Conservation (phyloP, 2,888 invertebrate genomes). For the Lepeophtheirus nordmannii region DNA sequence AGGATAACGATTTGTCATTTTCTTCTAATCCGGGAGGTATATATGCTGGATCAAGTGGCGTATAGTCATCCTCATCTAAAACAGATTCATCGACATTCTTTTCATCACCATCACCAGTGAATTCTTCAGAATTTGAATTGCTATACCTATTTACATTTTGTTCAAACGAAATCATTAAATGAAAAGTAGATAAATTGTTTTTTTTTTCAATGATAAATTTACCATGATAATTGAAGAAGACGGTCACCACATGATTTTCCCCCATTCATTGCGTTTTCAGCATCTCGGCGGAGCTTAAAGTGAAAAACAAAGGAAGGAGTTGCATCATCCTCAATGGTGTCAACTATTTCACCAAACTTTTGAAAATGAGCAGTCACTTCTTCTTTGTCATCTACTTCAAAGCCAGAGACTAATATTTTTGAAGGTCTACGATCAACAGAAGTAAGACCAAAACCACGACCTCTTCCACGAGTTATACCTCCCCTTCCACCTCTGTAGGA, state of each 20-base stretch:
- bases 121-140: not conserved
- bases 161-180: too few species aligned
- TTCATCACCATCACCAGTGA: not conserved
- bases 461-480: slow-evolving; percentile 18
- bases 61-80: slow-evolving; percentile 21
- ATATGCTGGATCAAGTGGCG: slow-evolving; percentile 21
- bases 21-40: slow-evolving; percentile 22
- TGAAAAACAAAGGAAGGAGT: slow-evolving; percentile 59
- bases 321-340: slow-evolving; percentile 54
- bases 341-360: slow-evolving; percentile 77
- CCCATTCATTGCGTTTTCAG: slow-evolving; percentile 54
- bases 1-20: not conserved
- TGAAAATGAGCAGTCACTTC: slow-evolving; percentile 55
- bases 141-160: not conserved
- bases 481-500: not conserved
- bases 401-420: slow-evolving; percentile 71
- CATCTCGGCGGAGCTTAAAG: slow-evolving; percentile 57
- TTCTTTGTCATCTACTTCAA: slow-evolving; percentile 63
- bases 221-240: slow-evolving; percentile 32
- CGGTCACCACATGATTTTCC: slow-evolving; percentile 59
- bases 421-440: slow-evolving; percentile 71
- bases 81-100: not conserved
- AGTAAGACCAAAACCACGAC: slow-evolving; percentile 22
- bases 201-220: not conserved
- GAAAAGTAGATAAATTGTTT: too few species aligned